Evolutionary conservation across 2,888 invertebrate species (phyloP), one percentile per base, ranked within the genome.

Genomic region (Pomacea canaliculata): DNA sequence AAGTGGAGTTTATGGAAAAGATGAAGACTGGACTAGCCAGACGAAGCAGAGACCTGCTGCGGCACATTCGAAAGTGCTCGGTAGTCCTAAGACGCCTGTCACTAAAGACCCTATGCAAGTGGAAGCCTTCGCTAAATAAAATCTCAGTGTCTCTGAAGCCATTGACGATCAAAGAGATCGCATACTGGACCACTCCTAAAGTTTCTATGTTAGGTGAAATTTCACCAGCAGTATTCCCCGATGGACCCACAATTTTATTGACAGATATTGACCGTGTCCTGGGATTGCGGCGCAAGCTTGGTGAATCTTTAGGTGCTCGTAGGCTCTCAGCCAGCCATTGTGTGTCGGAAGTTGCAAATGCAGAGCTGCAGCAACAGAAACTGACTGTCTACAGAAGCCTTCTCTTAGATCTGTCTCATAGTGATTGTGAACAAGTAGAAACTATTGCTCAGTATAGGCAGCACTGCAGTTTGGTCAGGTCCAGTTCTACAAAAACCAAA

Each of bases 11-110:
- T 76, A 81, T 85, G 79, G 71, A 82, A 67, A 79, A 78, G 66
- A 70, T 84, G 27, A 81, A 82, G 48, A 85, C 85, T 48, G 89
- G 88, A 27, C 76, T 89, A 16, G 83, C 82, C 73, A 83, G 79
- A 70, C 72, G 74, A 37, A 85, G 87, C 71, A 70, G 85, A n/a
- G 75, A 79, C 63, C 79, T 85, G 51, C 71, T 83, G 10, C 81
- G 79, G 46, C 72, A 73, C 37, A 77, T 88, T 76, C 81, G 81
- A 65, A 78, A 73, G 51, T 84, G 86, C 56, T 80, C 71, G 16
- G 85, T 89, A n/a, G 70, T 76, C 8, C 66, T 89, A 18, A 73
- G 69, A 18, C 79, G 78, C 56, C 59, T 87, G 37, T 82, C 85
- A 0, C 78, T 77, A 51, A 78, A 72, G 70, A 82, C 82, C 16